Evolutionary conservation across 1,140 invertebrate genomes (phyloP), one percentile per base, ranked within the genome.

Genomic region (Drosophila rufa): DNA sequence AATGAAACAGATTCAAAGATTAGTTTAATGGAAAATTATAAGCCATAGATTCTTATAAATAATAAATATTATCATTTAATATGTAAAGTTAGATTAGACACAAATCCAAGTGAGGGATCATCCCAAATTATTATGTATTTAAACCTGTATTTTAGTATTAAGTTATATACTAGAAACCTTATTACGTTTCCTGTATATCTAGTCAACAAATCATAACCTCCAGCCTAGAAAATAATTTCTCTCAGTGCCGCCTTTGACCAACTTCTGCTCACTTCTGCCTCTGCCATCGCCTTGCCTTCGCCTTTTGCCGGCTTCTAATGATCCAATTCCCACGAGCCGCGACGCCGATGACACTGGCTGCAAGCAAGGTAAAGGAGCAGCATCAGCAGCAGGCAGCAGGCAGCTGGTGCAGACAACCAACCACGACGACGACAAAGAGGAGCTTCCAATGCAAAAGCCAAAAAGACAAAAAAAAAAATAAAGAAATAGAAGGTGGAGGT

Each of bases 241-340:
- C 74, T 6, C 74, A 56, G 74, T 77, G 75, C 40, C 22, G 17
- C 22, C 43, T 80, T 90, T 90, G 85, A 90, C 85, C 85, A 90
- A 90, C 85, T 90, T 90, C 84, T 82, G 67, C 79, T 55, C 59
- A 83, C 84, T 83, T 89, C 83, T 66, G 74, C 77, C 27, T 43
- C 47, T 61, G 73, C 71, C 78, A 45, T 76, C 74, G 74, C 64
- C 75, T 56, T 67, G 74, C 64, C 75, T 56, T 67, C 67, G 48
- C 67, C 67, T 77, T 77, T 77, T 77, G 75, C 75, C 85, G 83
- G 85, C 85, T 90, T 90, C 81, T 90, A 90, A 90, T 90, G 85
- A 89, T 90, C 84, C 84, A 89, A 89, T 89, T 89, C 84, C 84
- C 84, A 89, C 85, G 84, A 90, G 84, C 85, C 75, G 84, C 73